Evolutionary conservation across 2,113 vertebrate genomes (phyloP).

Genomic region (Calidris pygmaea): DNA sequence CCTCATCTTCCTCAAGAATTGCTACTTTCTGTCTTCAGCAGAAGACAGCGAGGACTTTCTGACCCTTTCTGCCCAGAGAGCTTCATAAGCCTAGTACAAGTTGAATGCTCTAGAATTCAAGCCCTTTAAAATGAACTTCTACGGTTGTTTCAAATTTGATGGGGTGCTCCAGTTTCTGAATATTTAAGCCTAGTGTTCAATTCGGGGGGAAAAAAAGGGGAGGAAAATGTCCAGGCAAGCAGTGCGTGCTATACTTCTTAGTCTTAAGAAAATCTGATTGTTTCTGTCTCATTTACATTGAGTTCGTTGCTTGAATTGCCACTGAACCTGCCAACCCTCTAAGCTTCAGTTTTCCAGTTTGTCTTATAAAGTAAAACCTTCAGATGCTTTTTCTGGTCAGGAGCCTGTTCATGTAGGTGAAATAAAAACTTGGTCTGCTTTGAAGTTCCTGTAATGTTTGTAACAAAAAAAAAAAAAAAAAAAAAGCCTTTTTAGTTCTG

Average conservation of each 20-base stretch:
- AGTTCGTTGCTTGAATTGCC: constrained; percentile 5
- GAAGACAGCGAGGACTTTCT: neutral
- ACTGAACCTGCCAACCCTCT: constrained; percentile 8
- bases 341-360: constrained; percentile 12
- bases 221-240: neutral
- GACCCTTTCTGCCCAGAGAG: neutral
- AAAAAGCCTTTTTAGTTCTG: neutral
- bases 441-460: neutral
- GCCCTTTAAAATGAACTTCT: neutral
- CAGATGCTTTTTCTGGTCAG: constrained; percentile 22
- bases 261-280: neutral
- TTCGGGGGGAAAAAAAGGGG: neutral
- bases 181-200: neutral
- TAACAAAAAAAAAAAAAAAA: neutral
- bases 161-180: neutral
- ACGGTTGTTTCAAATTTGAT: neutral
- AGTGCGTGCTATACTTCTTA: neutral
- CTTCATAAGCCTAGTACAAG: rapidly evolving
- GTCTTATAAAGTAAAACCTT: neutral
- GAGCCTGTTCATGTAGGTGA: neutral
- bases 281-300: constrained; percentile 24
- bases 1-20: neutral
- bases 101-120: neutral
- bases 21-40: neutral
- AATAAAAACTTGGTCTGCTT: neutral